phyloP scores from a whole-genome alignment of 2,113 vertebrate genomes.

The Passer montanus region DNA sequence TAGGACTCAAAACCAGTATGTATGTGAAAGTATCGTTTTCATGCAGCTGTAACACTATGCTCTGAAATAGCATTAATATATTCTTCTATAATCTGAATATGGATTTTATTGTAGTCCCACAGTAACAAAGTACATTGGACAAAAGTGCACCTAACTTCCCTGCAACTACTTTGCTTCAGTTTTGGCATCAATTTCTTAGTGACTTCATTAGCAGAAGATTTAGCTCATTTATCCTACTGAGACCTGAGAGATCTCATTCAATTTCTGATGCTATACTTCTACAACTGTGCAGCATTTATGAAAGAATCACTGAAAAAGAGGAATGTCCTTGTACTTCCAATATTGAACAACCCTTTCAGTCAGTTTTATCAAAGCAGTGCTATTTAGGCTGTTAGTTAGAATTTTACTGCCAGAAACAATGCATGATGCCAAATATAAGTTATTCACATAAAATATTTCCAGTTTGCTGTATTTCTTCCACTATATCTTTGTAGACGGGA shows the following conservation, averaged over 20 bases:
- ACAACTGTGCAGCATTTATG: neutral
- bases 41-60: neutral
- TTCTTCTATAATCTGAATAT: neutral
- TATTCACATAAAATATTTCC: neutral
- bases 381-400: neutral
- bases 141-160: neutral
- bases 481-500: neutral
- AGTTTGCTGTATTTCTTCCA: neutral
- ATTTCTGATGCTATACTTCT: neutral
- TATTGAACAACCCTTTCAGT: neutral
- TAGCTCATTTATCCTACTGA: neutral
- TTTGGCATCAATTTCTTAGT: neutral
- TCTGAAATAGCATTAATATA: neutral
- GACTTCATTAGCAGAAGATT: neutral
- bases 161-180: neutral
- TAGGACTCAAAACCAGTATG: neutral
- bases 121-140: neutral
- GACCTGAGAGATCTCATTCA: neutral
- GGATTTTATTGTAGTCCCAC: neutral
- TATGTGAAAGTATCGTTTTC: neutral
- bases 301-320: neutral
- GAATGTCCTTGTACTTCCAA: neutral
- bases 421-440: neutral
- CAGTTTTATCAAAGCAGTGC: neutral
- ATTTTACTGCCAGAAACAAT: neutral